A percentile compares a stretch with the other conserved stretches of the same genome.
phyloP scores from a whole-genome alignment of 2,888 invertebrate genomes.

The Pseudolycoriella hygida region DNA sequence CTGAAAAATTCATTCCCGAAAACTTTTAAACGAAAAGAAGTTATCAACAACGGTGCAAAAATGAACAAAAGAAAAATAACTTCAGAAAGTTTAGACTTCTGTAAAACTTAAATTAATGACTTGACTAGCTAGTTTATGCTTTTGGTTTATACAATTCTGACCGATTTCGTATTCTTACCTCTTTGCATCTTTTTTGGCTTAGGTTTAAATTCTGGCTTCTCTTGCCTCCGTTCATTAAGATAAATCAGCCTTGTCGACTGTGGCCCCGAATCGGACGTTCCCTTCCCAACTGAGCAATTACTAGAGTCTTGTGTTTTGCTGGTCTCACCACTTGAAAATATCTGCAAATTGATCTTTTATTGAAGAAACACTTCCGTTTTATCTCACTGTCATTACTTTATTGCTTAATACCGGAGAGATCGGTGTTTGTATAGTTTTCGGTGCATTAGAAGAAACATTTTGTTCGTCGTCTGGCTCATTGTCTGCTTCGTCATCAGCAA shows the following conservation, averaged over 20 bases:
- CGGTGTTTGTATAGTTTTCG: slow-evolving; percentile 15
- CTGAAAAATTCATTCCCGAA: too few species aligned
- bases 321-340: slow-evolving; percentile 21
- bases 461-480: slow-evolving; percentile 26
- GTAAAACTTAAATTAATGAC: too few species aligned
- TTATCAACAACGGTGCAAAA: too few species aligned
- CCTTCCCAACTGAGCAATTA: slow-evolving; percentile 26
- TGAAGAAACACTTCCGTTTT: background rate
- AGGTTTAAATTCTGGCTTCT: slow-evolving; percentile 23
- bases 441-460: slow-evolving; percentile 5
- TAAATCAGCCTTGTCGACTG: slow-evolving; percentile 25
- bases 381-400: slow-evolving; percentile 14
- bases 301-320: slow-evolving; percentile 28
- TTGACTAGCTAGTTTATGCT: too few species aligned
- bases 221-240: slow-evolving; percentile 25
- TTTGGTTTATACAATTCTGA: too few species aligned
- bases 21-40: too few species aligned
- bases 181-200: slow-evolving; percentile 26
- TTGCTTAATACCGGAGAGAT: slow-evolving; percentile 24
- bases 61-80: too few species aligned
- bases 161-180: slow-evolving; percentile 16
- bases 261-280: slow-evolving; percentile 23
- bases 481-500: slow-evolving; percentile 20
- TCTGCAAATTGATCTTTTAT: slow-evolving; percentile 4
- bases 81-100: too few species aligned